phyloP scores from a whole-genome alignment of 2,888 invertebrate genomes.

The Drosophila anomelani region DNA sequence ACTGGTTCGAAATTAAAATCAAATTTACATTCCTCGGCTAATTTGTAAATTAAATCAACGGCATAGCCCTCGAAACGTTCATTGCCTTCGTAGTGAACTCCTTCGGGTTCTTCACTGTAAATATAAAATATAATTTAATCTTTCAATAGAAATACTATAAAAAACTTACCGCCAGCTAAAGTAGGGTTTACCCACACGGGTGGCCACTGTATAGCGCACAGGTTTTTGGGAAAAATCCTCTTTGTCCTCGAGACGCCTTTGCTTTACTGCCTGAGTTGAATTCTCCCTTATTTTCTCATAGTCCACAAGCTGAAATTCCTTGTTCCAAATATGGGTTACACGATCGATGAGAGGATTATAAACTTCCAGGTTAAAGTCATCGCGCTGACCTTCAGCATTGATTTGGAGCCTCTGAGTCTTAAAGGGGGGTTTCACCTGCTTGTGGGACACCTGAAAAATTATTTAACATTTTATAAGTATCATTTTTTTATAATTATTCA shows the following conservation, averaged over 20 bases:
- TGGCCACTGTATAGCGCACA: slow-evolving; percentile 89
- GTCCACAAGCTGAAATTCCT: slow-evolving; percentile 68
- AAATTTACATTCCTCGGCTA: slow-evolving; percentile 89
- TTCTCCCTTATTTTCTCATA: slow-evolving; percentile 71
- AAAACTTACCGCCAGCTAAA: slow-evolving; percentile 86
- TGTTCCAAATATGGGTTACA: slow-evolving; percentile 83
- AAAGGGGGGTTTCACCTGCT: slow-evolving; percentile 86
- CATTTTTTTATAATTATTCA: too few species aligned
- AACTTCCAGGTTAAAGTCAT: slow-evolving; percentile 85
- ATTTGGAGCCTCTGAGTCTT: slow-evolving; percentile 87
- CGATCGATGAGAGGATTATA: slow-evolving; percentile 84
- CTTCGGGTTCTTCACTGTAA: slow-evolving; percentile 71
- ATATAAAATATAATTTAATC: background rate
- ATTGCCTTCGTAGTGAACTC: slow-evolving; percentile 87
- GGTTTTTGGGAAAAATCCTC: slow-evolving; percentile 86
- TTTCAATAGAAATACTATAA: background rate
- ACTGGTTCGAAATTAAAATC: slow-evolving; percentile 90
- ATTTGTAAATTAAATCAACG: slow-evolving; percentile 93
- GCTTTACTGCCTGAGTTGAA: slow-evolving; percentile 78
- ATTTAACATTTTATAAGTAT: background rate
- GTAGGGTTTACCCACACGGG: slow-evolving; percentile 90
- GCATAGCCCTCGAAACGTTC: slow-evolving; percentile 94
- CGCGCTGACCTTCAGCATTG: slow-evolving; percentile 87
- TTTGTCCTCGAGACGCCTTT: slow-evolving; percentile 81
- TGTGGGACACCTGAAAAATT: slow-evolving; percentile 86